phyloP scores from a whole-genome alignment of 2,113 vertebrate genomes.

The Pandion haliaetus region DNA sequence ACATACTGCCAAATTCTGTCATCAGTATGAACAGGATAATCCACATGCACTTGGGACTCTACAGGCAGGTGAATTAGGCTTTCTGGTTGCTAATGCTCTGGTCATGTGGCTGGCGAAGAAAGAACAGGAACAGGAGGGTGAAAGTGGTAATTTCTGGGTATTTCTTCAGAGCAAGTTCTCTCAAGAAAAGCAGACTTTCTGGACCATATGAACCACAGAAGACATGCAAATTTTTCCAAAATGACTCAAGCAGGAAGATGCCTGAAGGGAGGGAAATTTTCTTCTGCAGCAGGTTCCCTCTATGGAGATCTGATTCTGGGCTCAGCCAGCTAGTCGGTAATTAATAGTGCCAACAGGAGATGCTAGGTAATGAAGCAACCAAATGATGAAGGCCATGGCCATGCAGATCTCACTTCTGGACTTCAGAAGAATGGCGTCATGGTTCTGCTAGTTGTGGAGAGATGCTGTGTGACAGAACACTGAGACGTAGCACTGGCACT shows the following conservation, averaged over 20 bases:
- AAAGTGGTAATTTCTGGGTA: background rate
- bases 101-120: background rate
- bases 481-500: background rate
- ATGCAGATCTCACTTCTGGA: background rate
- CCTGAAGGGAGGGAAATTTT: background rate
- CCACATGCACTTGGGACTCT: background rate
- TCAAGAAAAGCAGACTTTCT: background rate
- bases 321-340: background rate
- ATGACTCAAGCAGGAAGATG: background rate
- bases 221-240: background rate
- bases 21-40: background rate
- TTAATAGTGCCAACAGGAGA: background rate
- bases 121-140: background rate
- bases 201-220: background rate
- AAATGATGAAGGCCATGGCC: background rate
- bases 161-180: background rate
- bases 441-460: background rate
- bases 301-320: background rate
- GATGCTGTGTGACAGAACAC: background rate
- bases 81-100: background rate
- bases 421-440: background rate
- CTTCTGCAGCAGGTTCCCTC: background rate
- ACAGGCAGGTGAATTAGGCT: background rate
- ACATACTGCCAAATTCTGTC: background rate
- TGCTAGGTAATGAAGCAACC: background rate